Evolutionary conservation across 2,113 vertebrate genomes (phyloP), one percentile per base, ranked within the genome.

Genomic region (Marmota flaviventris): DNA sequence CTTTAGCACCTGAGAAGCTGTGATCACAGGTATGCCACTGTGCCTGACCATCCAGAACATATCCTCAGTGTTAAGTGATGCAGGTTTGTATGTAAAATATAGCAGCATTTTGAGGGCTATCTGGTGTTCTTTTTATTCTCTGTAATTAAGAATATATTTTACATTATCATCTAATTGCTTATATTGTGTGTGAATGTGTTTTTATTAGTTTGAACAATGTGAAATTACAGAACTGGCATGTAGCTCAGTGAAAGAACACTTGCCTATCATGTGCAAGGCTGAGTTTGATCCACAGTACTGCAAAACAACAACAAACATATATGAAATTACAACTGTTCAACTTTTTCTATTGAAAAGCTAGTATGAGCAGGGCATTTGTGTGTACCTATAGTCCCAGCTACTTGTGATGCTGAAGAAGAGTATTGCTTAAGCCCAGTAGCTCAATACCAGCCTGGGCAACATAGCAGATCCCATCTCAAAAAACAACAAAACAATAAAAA

Each of bases 201-300:
- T 37, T 42, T 87, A 95, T 84, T 87, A 69, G 27, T 82, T 79
- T 85, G 69, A 92, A 73, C n/a, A 39, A 75, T 72, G 65, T n/a
- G 39, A 78, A 79, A 65, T 39, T 85, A 29, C 25, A 84, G 53
- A 12, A 29, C 65, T 67, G 27, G 65, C 29, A 0, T 67, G 11
- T 67, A 67, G 29, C 65, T 32, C 29, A 14, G 27, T 14, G 29
- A 13, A 13, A 67, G 65, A 67, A 14, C 65, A 32, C 65, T 67
- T 34, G 65, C 10, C 65, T 67, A 34, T 32, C 29, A 67, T 67
- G 29, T 32, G 13, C 65, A 67, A 67, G 10, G 27, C 63, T 12
- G 56, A 29, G 63, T 65, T 65, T 29, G 12, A 29, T 32, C 63
- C 63, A 24, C 63, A 29, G 63, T 27, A 65, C 63, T 65, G 8